A percentile compares a stretch with the other conserved stretches of the same genome.
phyloP scores from a whole-genome alignment of 2,113 vertebrate species.

The Syrmaticus mikado region DNA sequence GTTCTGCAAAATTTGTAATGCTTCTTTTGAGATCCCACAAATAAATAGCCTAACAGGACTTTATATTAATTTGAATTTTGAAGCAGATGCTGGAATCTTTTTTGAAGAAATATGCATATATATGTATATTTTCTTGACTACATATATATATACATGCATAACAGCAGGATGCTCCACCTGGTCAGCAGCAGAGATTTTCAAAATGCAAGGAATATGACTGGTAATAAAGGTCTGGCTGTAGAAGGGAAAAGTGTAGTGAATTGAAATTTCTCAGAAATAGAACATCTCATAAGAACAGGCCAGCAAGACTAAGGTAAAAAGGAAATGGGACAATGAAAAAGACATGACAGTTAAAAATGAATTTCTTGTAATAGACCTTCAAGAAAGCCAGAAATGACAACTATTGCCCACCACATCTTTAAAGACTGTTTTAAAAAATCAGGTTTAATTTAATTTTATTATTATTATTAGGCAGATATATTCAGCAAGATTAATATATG shows the following conservation, averaged over 20 bases:
- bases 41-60: neutral
- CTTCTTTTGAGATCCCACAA: neutral
- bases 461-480: conserved; percentile 57
- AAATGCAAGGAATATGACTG: too few species aligned
- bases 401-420: conserved; percentile 79
- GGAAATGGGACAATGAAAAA: neutral
- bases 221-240: neutral
- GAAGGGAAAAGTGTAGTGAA: neutral
- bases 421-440: conserved; percentile 61
- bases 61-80: neutral
- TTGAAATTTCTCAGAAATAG: neutral
- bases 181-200: too few species aligned
- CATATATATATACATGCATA: too few species aligned
- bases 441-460: conserved; percentile 74
- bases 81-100: neutral
- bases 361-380: conserved; percentile 62
- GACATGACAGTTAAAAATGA: neutral
- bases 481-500: conserved; percentile 32
- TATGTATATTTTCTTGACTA: neutral
- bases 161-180: too few species aligned
- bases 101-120: neutral
- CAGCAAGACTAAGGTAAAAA: neutral
- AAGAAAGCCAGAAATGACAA: conserved; percentile 62
- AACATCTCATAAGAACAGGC: neutral
- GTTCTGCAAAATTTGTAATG: neutral